Percentiles rank a stretch among this genome's conserved stretches.
Conservation (phyloP, 2,888 invertebrate species). For the Argyresthia albistria region DNA sequence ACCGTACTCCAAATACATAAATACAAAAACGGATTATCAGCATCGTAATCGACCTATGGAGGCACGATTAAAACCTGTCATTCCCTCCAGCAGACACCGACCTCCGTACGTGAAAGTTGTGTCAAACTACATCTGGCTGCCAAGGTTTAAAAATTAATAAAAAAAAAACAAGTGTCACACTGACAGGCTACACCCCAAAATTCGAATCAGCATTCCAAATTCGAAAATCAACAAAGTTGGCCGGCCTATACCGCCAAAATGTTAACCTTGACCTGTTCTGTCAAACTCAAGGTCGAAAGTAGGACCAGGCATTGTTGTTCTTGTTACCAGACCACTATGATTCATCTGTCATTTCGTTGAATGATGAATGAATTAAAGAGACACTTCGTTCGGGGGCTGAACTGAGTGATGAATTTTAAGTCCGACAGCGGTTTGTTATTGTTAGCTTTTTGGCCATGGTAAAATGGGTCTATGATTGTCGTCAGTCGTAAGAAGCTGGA, state of each 20-base stretch:
- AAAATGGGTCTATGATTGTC: too few relatives aligned
- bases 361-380: too few relatives aligned
- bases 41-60: neutral
- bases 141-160: neutral
- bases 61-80: neutral
- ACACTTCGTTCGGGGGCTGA: too few relatives aligned
- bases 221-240: slow-evolving; percentile 19
- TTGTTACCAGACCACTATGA: neutral
- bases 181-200: neutral
- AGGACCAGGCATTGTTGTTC: too few relatives aligned
- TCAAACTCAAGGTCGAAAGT: slow-evolving; percentile 16
- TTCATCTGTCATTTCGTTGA: slow-evolving; percentile 3
- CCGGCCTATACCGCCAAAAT: slow-evolving; percentile 42
- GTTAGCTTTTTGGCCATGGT: too few relatives aligned
- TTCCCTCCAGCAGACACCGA: neutral
- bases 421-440: too few relatives aligned
- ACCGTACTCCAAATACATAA: neutral
- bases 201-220: slow-evolving; percentile 11
- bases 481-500: too few relatives aligned
- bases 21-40: neutral
- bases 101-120: neutral
- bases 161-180: neutral
- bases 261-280: slow-evolving; percentile 36
- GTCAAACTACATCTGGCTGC: neutral
- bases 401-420: too few relatives aligned